phyloP scores from a whole-genome alignment of 2,888 invertebrate genomes.

The Eupithecia abbreviata region DNA sequence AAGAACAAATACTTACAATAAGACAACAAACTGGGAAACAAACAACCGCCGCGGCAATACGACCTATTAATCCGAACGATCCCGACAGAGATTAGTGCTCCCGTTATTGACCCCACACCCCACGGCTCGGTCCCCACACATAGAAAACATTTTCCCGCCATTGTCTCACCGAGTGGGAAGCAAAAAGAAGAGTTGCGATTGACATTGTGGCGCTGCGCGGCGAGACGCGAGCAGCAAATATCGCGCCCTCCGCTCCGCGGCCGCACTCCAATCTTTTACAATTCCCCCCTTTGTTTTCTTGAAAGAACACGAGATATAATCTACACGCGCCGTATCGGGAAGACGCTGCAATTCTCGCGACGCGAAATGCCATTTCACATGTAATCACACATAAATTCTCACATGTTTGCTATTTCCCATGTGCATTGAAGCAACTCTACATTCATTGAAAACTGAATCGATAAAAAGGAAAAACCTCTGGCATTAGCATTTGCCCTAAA shows the following conservation, averaged over 20 bases:
- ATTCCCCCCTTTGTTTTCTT: constrained; percentile 64
- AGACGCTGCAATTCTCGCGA: constrained; percentile 50
- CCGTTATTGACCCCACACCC: constrained; percentile 72
- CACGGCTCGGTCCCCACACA: constrained; percentile 62
- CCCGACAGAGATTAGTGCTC: constrained; percentile 79
- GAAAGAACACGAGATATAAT: constrained; percentile 55
- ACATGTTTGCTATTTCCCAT: constrained; percentile 63
- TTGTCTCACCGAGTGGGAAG: constrained; percentile 74
- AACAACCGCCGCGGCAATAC: constrained; percentile 78
- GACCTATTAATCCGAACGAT: constrained; percentile 80
- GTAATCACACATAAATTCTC: constrained; percentile 61
- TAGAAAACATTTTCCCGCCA: constrained; percentile 78
- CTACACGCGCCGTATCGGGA: constrained; percentile 45
- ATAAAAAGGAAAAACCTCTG: constrained; percentile 40
- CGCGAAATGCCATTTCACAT: constrained; percentile 59
- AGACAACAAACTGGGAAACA: constrained; percentile 69
- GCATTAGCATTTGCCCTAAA: constrained; percentile 2
- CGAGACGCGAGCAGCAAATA: constrained; percentile 40
- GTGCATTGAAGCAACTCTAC: constrained; percentile 56
- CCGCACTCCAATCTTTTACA: constrained; percentile 50
- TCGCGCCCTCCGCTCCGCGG: constrained; percentile 45
- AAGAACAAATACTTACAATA: constrained; percentile 59
- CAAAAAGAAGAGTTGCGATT: constrained; percentile 75
- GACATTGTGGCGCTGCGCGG: constrained; percentile 62
- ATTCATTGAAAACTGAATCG: constrained; percentile 53